Evolutionary conservation across 2,797 vertebrate genomes (phyloP).

Genomic region (Pseudochromis fuscus): DNA sequence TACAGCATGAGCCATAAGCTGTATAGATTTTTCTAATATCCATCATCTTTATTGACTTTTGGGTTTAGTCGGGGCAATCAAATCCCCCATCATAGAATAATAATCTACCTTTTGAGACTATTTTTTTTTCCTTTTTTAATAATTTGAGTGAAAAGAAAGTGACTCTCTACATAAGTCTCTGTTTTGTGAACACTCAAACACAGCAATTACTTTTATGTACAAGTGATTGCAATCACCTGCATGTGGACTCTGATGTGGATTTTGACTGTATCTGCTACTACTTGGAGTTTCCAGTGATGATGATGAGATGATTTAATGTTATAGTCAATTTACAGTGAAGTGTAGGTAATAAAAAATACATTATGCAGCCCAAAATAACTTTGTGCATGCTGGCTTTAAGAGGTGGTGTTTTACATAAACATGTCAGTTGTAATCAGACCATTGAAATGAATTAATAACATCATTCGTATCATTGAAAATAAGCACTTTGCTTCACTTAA

Average conservation of each 20-base stretch:
- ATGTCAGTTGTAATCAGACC: background rate
- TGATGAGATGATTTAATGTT: background rate
- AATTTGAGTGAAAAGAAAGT: slow-evolving; percentile 27
- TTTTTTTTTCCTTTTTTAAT: too few species aligned
- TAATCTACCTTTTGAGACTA: slow-evolving; percentile 9
- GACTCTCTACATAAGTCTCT: slow-evolving; percentile 28
- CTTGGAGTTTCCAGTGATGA: slow-evolving; percentile 19
- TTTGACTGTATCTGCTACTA: slow-evolving; percentile 30
- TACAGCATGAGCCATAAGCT: background rate
- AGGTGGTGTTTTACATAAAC: background rate
- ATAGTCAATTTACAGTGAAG: background rate
- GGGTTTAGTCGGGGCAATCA: slow-evolving; percentile 9
- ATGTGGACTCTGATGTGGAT: slow-evolving; percentile 24
- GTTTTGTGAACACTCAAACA: slow-evolving; percentile 44
- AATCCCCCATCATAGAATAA: slow-evolving; percentile 9
- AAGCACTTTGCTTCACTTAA: slow-evolving; percentile 14
- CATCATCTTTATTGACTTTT: slow-evolving; percentile 34
- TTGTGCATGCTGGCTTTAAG: background rate
- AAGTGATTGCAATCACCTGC: slow-evolving; percentile 52
- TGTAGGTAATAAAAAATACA: too few species aligned
- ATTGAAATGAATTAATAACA: slow-evolving; percentile 7
- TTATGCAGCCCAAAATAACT: background rate
- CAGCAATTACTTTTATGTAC: slow-evolving; percentile 45
- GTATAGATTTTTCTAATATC: slow-evolving; percentile 23
- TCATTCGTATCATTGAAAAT: slow-evolving; percentile 25